Evolutionary conservation across 2,113 vertebrate species (phyloP).

Genomic region (Todiramphus saurophagus): DNA sequence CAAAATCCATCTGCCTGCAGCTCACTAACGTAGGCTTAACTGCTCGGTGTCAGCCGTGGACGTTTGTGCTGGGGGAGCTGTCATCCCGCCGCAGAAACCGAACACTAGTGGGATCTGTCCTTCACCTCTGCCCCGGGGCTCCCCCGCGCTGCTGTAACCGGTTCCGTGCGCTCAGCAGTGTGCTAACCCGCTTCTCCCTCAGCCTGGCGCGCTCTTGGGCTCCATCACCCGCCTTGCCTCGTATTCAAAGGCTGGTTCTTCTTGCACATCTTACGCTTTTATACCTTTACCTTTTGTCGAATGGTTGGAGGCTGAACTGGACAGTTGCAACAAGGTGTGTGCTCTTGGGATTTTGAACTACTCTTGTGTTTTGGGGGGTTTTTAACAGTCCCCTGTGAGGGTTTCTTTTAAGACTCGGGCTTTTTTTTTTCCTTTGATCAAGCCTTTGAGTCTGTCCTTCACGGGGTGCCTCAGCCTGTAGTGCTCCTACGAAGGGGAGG

Average conservation of each 20-base stretch:
- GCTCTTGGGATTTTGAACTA: constrained; percentile 72
- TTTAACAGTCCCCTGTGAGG: constrained; percentile 55
- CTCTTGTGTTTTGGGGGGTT: constrained; percentile 45
- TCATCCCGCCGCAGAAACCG: background rate
- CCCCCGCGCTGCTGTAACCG: background rate
- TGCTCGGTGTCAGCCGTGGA: constrained; percentile 3
- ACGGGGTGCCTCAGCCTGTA: background rate
- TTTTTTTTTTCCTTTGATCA: background rate
- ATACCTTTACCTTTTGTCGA: constrained; percentile 46
- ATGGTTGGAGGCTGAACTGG: constrained; percentile 57
- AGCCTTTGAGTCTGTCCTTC: background rate
- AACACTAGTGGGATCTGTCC: constrained; percentile 68
- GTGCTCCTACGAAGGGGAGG: background rate
- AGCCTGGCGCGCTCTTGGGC: constrained; percentile 64
- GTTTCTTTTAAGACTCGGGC: background rate
- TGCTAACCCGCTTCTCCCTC: constrained; percentile 68
- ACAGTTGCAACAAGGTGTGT: background rate
- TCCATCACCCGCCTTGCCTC: constrained; percentile 63
- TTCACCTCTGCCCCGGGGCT: constrained; percentile 60
- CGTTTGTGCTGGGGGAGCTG: background rate
- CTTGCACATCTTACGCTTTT: constrained; percentile 72
- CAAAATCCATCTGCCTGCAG: background rate
- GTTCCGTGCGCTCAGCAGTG: constrained; percentile 61
- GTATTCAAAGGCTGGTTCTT: constrained; percentile 65
- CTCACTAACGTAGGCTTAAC: constrained; percentile 37